Percentiles rank a stretch among this genome's conserved stretches.
Evolutionary conservation across 2,888 invertebrate species (phyloP).

Genomic region (Bruchidius siliquastri): DNA sequence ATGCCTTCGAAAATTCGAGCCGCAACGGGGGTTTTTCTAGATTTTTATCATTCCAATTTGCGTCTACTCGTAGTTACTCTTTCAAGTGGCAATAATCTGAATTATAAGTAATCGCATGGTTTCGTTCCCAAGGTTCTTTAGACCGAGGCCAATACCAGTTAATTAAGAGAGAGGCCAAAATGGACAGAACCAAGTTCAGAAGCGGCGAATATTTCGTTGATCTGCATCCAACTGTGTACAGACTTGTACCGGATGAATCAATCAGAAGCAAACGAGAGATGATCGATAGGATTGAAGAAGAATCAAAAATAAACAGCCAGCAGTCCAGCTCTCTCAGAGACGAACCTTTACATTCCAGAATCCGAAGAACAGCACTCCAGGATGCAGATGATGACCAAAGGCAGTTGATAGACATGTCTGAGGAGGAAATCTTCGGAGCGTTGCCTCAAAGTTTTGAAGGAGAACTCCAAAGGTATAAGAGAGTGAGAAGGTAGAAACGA

Average conservation of each 20-base stretch:
- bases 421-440: slow-evolving; percentile 44
- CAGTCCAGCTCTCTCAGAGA: neutral
- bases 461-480: slow-evolving; percentile 42
- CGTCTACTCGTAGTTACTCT: too few species aligned
- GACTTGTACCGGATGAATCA: slow-evolving; percentile 13
- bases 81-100: too few species aligned
- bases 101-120: neutral
- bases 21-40: too few species aligned
- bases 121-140: neutral
- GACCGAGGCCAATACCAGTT: neutral
- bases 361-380: slow-evolving; percentile 21
- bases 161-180: slow-evolving; percentile 8
- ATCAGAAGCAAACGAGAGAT: neutral
- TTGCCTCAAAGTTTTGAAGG: slow-evolving; percentile 45
- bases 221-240: slow-evolving; percentile 24
- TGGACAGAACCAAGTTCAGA: slow-evolving; percentile 10
- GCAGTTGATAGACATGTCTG: slow-evolving; percentile 37
- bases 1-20: too few species aligned
- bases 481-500: slow-evolving; percentile 33
- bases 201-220: slow-evolving; percentile 27
- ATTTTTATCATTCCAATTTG: too few species aligned
- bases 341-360: slow-evolving; percentile 16
- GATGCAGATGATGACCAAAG: slow-evolving; percentile 23
- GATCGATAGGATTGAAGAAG: neutral
- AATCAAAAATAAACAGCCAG: neutral